Conservation (phyloP, 1,140 invertebrate genomes). For the Drosophila equinoxialis region DNA sequence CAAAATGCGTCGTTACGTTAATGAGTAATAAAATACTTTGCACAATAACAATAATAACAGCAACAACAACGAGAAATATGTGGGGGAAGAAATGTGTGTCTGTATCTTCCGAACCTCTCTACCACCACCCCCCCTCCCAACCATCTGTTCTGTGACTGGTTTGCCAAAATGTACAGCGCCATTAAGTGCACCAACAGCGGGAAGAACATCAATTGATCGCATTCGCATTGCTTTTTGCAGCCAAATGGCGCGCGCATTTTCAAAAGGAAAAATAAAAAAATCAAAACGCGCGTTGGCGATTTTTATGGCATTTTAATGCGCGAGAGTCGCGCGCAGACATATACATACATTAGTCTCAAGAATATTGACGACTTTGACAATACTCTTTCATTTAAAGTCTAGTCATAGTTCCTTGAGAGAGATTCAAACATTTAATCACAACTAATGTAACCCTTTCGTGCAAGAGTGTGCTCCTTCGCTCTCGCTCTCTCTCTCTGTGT, state of each 20-base stretch:
- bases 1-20: constrained; percentile 80
- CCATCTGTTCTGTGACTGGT: constrained; percentile 9
- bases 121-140: constrained; percentile 11
- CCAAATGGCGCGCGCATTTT: constrained; percentile 52
- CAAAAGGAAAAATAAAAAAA: too few relatives aligned
- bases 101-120: constrained; percentile 9
- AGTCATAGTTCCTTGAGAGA: neutral
- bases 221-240: constrained; percentile 41
- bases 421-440: too few relatives aligned
- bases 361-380: constrained; percentile 5
- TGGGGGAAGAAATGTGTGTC: constrained; percentile 37
- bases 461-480: neutral
- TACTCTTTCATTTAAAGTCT: neutral
- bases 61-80: constrained; percentile 19
- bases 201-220: constrained; percentile 31
- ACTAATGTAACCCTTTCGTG: neutral
- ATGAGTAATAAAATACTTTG: constrained; percentile 81
- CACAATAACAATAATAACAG: constrained; percentile 48
- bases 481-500: constrained; percentile 2
- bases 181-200: constrained; percentile 52
- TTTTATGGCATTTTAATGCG: constrained; percentile 78
- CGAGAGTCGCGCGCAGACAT: constrained; percentile 49
- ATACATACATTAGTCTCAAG: constrained; percentile 9
- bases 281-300: constrained; percentile 60
- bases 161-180: constrained; percentile 67